A percentile compares a stretch with the other conserved stretches of the same genome.
phyloP scores from a whole-genome alignment of 2,888 invertebrate species.

The Pseudanteris insignis region DNA sequence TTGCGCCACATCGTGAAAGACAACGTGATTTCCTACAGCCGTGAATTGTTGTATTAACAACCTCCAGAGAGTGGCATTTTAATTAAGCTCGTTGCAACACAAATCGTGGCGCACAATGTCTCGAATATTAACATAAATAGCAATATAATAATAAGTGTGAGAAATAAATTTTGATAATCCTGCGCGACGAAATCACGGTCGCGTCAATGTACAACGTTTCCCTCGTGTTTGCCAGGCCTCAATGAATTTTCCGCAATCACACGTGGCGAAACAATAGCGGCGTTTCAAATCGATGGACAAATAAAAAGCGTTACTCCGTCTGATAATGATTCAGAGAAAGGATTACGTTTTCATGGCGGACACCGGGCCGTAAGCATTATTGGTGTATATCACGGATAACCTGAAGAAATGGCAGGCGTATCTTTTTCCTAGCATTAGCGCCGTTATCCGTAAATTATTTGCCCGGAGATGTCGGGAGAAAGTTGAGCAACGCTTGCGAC shows the following conservation, averaged over 20 bases:
- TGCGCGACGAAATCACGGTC: conserved; percentile 10
- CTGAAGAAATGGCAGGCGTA: conserved; percentile 7
- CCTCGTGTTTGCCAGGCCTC: conserved; percentile 1
- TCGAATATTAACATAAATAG: conserved; percentile 36
- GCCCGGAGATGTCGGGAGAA: conserved; percentile 17
- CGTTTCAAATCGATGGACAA: conserved; percentile 18
- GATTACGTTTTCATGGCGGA: conserved; percentile 22
- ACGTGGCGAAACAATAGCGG: conserved; percentile 10
- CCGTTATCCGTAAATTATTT: conserved; percentile 1
- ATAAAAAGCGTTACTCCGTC: conserved; percentile 20
- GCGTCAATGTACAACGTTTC: conserved; percentile 15
- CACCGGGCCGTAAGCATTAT: not conserved
- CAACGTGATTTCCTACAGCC: conserved; percentile 29
- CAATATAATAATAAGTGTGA: conserved; percentile 34
- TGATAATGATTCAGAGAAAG: conserved; percentile 21
- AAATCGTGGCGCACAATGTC: conserved; percentile 27
- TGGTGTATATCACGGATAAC: conserved; percentile 12
- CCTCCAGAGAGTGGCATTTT: conserved; percentile 38
- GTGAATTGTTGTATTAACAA: conserved; percentile 26
- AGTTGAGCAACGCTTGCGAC: conserved; percentile 13
- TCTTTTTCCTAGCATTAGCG: conserved; percentile 10
- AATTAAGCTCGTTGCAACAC: conserved; percentile 36
- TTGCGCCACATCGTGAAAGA: no score
- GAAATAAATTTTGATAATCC: conserved; percentile 18
- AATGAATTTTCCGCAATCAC: conserved; percentile 15